Conservation (phyloP, 2,888 invertebrate genomes). For the Dasypolia templi region DNA sequence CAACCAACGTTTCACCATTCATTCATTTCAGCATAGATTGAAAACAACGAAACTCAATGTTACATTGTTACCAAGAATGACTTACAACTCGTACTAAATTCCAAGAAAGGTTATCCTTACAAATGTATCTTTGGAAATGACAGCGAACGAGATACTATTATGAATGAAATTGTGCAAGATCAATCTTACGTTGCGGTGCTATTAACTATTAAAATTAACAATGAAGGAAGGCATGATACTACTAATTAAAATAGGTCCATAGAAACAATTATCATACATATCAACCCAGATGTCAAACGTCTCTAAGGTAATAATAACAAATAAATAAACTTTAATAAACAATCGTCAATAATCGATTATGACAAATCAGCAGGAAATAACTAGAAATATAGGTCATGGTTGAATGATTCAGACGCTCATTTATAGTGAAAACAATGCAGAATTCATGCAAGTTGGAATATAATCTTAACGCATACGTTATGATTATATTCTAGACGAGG, state of each 20-base stretch:
- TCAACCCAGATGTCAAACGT: conserved; percentile 41
- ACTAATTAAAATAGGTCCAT: conserved; percentile 26
- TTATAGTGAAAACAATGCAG: conserved; percentile 41
- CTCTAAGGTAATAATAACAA: conserved; percentile 27
- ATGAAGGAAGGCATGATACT: conserved; percentile 13
- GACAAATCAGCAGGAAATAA: conserved; percentile 50
- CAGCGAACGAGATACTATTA: conserved; percentile 11
- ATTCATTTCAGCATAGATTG: conserved; percentile 10
- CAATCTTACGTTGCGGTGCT: conserved; percentile 31
- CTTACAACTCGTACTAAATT: conserved; percentile 29
- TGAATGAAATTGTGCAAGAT: conserved; percentile 56
- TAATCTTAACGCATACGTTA: too few species aligned
- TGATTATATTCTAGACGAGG: conserved; percentile 20
- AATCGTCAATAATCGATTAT: conserved; percentile 49
- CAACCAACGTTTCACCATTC: too few species aligned
- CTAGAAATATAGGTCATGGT: conserved; percentile 59
- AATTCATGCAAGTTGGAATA: conserved; percentile 11
- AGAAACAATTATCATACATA: conserved; percentile 41
- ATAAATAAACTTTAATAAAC: conserved; percentile 56
- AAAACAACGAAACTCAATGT: conserved; percentile 22
- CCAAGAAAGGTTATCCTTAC: conserved; percentile 31
- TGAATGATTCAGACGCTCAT: conserved; percentile 51
- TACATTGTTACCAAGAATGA: conserved; percentile 32
- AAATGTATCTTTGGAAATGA: conserved; percentile 7
- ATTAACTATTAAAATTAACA: conserved; percentile 39